phyloP scores from a whole-genome alignment of 2,113 vertebrate species.

The Fregata magnificens region DNA sequence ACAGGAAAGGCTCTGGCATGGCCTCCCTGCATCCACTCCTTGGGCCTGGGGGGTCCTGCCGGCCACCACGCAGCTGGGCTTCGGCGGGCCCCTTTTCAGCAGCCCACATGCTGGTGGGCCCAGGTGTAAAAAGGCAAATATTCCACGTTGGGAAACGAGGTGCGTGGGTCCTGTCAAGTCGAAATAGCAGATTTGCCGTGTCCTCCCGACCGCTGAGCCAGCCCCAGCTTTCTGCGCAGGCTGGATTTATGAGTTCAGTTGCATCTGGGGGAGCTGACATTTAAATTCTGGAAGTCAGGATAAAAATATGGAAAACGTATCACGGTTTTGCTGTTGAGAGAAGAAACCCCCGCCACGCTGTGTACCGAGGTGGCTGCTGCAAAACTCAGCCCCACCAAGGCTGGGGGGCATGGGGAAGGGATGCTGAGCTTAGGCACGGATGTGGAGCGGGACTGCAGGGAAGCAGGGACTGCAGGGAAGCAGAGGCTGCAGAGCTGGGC shows the following conservation, averaged over 20 bases:
- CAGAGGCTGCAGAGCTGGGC: background rate
- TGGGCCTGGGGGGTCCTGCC: background rate
- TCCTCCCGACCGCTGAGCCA: background rate
- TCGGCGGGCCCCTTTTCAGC: rapidly evolving
- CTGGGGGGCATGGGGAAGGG: background rate
- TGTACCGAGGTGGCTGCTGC: rapidly evolving
- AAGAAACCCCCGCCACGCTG: rapidly evolving
- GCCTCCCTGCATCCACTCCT: background rate
- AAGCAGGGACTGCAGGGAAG: background rate
- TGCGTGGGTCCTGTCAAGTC: background rate
- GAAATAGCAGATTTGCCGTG: background rate
- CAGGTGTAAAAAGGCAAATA: background rate
- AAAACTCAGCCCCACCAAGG: background rate
- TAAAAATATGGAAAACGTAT: background rate
- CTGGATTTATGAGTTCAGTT: background rate
- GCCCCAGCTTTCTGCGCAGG: background rate
- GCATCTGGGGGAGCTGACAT: background rate
- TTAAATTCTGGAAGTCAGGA: background rate
- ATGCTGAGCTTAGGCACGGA: background rate
- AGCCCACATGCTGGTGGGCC: background rate
- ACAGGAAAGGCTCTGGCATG: background rate
- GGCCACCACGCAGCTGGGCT: background rate
- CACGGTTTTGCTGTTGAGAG: too few relatives aligned
- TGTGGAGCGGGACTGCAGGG: rapidly evolving
- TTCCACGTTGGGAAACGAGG: background rate